These are phyloP conservation scores for Scelioninae gen. 2 DNA, from an alignment of 2,888 invertebrate species.

Conservation along the genomic window DNA sequence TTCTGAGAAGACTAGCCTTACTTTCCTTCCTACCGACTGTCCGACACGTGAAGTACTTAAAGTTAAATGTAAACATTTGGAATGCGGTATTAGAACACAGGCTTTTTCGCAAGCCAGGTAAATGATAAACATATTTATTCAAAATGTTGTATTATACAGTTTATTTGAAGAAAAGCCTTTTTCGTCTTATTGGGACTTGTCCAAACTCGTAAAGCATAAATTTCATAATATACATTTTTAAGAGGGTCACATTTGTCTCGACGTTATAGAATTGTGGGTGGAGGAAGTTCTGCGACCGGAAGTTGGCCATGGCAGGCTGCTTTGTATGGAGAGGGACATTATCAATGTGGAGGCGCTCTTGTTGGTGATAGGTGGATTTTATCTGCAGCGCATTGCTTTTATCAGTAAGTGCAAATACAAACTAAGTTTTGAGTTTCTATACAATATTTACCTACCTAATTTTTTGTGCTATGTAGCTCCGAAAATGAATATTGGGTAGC, in stretches of 20 bases:
- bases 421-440: not conserved
- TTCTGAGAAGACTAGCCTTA: constrained; percentile 79
- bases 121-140: too few relatives aligned
- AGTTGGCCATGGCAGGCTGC: constrained; percentile 94
- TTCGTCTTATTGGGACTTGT: too few relatives aligned
- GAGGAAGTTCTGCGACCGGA: constrained; percentile 84
- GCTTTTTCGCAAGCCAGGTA: constrained; percentile 82
- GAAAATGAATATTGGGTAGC: constrained; percentile 88
- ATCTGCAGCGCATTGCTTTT: constrained; percentile 89
- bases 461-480: constrained; percentile 77
- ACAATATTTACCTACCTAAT: not conserved
- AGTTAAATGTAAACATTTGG: constrained; percentile 82
- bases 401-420: constrained; percentile 79
- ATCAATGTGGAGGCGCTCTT: constrained; percentile 88
- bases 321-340: constrained; percentile 88
- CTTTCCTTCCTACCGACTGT: constrained; percentile 82
- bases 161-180: too few relatives aligned
- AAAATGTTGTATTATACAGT: too few relatives aligned
- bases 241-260: constrained; percentile 64
- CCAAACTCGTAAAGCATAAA: not conserved
- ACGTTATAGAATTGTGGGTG: constrained; percentile 85
- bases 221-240: constrained; percentile 10
- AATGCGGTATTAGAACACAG: constrained; percentile 84
- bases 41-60: constrained; percentile 80
- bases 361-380: constrained; percentile 84